Evolutionary conservation across 2,797 vertebrate genomes (phyloP).

Genomic region (Philypnodon macrostomus): DNA sequence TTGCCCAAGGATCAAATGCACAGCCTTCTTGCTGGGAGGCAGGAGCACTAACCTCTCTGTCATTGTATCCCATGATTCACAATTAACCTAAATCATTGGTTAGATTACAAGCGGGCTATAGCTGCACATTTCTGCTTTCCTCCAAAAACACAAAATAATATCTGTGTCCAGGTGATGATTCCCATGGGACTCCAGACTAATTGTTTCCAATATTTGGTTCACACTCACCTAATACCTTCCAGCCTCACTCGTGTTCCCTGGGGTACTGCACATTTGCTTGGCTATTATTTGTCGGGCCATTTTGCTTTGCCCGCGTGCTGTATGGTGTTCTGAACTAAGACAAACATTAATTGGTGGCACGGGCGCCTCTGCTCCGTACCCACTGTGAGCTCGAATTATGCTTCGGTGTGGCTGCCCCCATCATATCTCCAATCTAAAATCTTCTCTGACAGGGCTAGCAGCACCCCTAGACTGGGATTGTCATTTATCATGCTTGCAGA

Average conservation of each 20-base stretch:
- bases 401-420: conserved; percentile 57
- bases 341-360: conserved; percentile 73
- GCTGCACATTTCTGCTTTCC: conserved; percentile 5
- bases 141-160: neutral
- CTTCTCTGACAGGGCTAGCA: conserved; percentile 72
- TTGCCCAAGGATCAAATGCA: no score
- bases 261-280: conserved; percentile 46
- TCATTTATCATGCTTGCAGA: conserved; percentile 81
- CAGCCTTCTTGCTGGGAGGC: no score
- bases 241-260: conserved; percentile 56
- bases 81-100: conserved; percentile 17
- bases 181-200: conserved; percentile 43
- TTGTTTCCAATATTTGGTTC: conserved; percentile 49
- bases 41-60: no score
- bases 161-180: conserved; percentile 31
- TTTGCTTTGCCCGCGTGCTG: conserved; percentile 54
- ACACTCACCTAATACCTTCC: conserved; percentile 49
- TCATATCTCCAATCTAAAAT: conserved; percentile 65
- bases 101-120: conserved; percentile 3
- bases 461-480: conserved; percentile 72
- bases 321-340: no score
- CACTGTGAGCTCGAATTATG: conserved; percentile 52
- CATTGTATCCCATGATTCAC: no score
- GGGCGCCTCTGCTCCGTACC: conserved; percentile 52
- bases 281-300: conserved; percentile 61